Percentiles rank a stretch among this genome's conserved stretches.
phyloP scores from a whole-genome alignment of 2,797 vertebrate species.

The Hemibagrus guttatus region DNA sequence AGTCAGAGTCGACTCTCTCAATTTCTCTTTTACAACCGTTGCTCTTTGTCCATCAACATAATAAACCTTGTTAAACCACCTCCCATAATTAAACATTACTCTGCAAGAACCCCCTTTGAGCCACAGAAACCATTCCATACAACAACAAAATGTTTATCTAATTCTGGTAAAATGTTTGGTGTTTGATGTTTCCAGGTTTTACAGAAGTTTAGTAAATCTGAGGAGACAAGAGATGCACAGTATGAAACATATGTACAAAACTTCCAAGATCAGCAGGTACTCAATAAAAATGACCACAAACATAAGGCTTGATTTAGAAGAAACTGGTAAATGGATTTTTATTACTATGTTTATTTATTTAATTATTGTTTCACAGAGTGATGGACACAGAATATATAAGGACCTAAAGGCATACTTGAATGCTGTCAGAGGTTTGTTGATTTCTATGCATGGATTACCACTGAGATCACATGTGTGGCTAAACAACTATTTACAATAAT shows the following conservation, averaged over 20 bases:
- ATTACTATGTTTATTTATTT: neutral
- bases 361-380: conserved; percentile 72
- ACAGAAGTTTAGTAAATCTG: conserved; percentile 87
- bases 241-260: conserved; percentile 80
- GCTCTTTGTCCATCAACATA: neutral
- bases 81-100: neutral
- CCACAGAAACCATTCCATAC: neutral
- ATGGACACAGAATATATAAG: conserved; percentile 87
- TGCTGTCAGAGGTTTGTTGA: conserved; percentile 80
- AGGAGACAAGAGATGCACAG: conserved; percentile 88
- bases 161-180: neutral
- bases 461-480: neutral
- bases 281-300: neutral
- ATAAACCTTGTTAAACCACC: neutral
- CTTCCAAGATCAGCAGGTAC: conserved; percentile 90
- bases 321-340: neutral
- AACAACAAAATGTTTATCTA: neutral
- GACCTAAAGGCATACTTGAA: conserved; percentile 86
- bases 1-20: neutral
- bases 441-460: neutral
- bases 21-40: neutral
- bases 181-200: conserved; percentile 77
- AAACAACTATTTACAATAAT: neutral
- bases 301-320: neutral
- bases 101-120: conserved; percentile 3